Percentiles rank a stretch among this genome's conserved stretches.
Evolutionary conservation across 2,888 invertebrate genomes (phyloP).

Genomic region (Exephanes ischioxanthus): DNA sequence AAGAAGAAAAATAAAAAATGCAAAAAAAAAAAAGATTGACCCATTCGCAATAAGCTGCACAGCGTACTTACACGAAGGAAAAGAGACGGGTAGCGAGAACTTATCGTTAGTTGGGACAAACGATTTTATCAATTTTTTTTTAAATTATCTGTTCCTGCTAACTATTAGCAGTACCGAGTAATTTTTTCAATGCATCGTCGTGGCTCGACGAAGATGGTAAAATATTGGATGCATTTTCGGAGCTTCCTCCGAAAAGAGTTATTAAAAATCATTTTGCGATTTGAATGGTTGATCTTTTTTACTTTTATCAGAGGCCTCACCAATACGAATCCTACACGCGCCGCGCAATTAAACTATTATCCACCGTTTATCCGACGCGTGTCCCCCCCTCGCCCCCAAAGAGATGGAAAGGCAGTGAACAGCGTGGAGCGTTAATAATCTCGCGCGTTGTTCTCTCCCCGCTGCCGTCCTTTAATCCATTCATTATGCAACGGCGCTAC

Average conservation of each 20-base stretch:
- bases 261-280: background rate
- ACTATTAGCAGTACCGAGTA: too few species aligned
- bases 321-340: constrained; percentile 18
- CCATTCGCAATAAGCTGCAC: background rate
- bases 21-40: background rate
- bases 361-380: constrained; percentile 57
- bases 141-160: background rate
- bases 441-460: constrained; percentile 47
- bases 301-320: background rate
- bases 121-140: background rate
- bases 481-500: constrained; percentile 62
- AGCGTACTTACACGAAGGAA: background rate
- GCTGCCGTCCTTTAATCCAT: constrained; percentile 41
- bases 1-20: background rate
- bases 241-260: background rate
- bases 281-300: background rate
- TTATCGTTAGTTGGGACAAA: background rate
- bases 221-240: too few species aligned
- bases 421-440: constrained; percentile 62
- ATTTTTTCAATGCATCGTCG: too few species aligned
- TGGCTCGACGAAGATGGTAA: too few species aligned
- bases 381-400: constrained; percentile 13
- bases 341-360: constrained; percentile 62
- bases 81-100: background rate
- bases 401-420: constrained; percentile 40